Evolutionary conservation across 2,113 vertebrate genomes (phyloP), one percentile per base, ranked within the genome.

Genomic region (Cyanoderma ruficeps): DNA sequence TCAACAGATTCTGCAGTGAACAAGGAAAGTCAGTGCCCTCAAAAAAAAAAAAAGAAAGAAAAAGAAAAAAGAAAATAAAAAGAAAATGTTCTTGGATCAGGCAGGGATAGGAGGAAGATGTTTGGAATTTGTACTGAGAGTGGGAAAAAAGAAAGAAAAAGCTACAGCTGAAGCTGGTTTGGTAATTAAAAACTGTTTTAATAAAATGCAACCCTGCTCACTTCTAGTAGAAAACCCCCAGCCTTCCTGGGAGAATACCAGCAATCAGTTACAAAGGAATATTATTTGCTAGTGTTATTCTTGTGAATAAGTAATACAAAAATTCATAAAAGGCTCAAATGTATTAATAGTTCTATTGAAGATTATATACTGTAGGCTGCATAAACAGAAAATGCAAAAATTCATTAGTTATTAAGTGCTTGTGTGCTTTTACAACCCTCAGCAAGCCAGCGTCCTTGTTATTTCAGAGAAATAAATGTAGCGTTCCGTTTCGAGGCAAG

Each of bases 351-450:
- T 97, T 94, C 95, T 92, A 96, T 97, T 95, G 80, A 96, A 98
- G 88, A 97, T 96, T 96, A 94, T 97, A 95, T 95, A 96, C 83
- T 96, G 95, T 86, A 90, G 90, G 93, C 79, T 95, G 67, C 94
- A 97, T 95, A 97, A 97, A 97, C 79, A 90, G 90, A 97, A 97
- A 98, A 97, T 94, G 87, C 95, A 96, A 95, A 97, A 97, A 95
- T 95, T 93, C 91, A 91, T 97, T 97, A 94, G 93, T 97, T 98
- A 97, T 97, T 97, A 98, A 98, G 94, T 52, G 49, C 91, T 96
- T 97, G 80, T 96, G 86, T 97, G 97, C 87, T 97, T 97, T 96
- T 94, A 97, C 75, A 97, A 95, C 75, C 85, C 97, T 94, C 70
- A 97, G 92, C 94, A 97, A 97, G 97, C 75, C 93, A 91, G 83